These are phyloP conservation scores for Tetramorium bicarinatum DNA, from an alignment of 2,888 invertebrate genomes.

Conservation along the genomic window DNA sequence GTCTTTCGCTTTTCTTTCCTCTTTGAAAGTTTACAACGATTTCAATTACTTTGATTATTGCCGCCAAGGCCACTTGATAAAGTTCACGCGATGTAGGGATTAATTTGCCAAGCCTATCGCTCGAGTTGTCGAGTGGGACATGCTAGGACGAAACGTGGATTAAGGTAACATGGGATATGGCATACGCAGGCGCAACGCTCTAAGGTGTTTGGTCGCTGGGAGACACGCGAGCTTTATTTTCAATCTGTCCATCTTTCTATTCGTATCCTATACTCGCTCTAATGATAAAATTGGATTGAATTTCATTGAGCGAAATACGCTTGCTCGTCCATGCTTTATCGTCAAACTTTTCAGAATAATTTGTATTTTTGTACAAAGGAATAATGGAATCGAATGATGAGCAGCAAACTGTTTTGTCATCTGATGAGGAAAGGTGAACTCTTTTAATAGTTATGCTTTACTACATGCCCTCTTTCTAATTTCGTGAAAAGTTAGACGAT, in stretches of 20 bases:
- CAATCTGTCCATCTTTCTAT: conserved; percentile 43
- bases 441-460: not conserved
- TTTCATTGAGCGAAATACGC: conserved; percentile 53
- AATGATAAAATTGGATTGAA: conserved; percentile 58
- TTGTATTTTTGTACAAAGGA: conserved; percentile 2
- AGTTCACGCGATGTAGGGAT: conserved; percentile 51
- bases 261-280: conserved; percentile 57
- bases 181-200: conserved; percentile 70
- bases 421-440: not conserved
- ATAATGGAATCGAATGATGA: not conserved
- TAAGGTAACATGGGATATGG: conserved; percentile 66
- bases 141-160: conserved; percentile 64
- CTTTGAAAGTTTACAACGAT: not conserved
- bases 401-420: not conserved
- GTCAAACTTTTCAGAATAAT: not conserved
- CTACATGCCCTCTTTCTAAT: not conserved
- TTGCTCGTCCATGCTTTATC: conserved; percentile 63
- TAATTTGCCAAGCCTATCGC: conserved; percentile 67
- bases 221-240: conserved; percentile 68
- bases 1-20: not conserved
- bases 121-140: conserved; percentile 56
- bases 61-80: conserved; percentile 20
- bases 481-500: conserved; percentile 5
- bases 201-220: conserved; percentile 71
- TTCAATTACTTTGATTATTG: conserved; percentile 8